phyloP scores from a whole-genome alignment of 2,797 vertebrate genomes.

The Xerus rutilus region DNA sequence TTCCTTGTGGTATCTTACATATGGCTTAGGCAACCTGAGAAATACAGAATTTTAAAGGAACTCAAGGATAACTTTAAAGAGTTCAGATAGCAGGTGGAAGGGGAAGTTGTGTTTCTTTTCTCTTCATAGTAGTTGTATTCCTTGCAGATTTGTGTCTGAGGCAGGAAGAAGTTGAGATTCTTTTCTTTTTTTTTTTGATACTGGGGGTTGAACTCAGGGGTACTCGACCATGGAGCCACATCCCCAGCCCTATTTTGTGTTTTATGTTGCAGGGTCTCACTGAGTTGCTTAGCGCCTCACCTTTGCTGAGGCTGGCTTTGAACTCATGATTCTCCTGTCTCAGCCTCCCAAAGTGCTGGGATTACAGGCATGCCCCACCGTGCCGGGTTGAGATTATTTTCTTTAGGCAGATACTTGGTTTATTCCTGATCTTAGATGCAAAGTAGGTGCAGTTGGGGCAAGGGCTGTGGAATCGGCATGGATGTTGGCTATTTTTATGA shows the following conservation, averaged over 20 bases:
- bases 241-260: too few species aligned
- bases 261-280: too few species aligned
- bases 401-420: background rate
- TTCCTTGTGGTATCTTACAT: background rate
- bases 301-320: too few species aligned
- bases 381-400: background rate
- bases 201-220: too few species aligned
- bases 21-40: background rate
- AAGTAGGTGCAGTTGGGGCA: background rate
- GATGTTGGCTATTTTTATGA: background rate
- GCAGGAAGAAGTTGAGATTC: background rate
- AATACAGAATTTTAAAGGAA: constrained; percentile 20
- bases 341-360: too few species aligned
- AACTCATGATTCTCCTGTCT: too few species aligned
- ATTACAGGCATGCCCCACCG: too few species aligned
- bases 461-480: background rate
- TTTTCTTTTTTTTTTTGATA: background rate
- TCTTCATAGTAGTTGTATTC: background rate
- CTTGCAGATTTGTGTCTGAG: constrained; percentile 14
- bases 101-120: background rate
- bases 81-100: background rate
- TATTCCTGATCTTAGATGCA: background rate
- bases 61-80: background rate
- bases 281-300: too few species aligned
- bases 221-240: too few species aligned